These are phyloP conservation scores for Alviniconcha strummeri DNA, from an alignment of 2,888 invertebrate species.

Conservation along the genomic window DNA sequence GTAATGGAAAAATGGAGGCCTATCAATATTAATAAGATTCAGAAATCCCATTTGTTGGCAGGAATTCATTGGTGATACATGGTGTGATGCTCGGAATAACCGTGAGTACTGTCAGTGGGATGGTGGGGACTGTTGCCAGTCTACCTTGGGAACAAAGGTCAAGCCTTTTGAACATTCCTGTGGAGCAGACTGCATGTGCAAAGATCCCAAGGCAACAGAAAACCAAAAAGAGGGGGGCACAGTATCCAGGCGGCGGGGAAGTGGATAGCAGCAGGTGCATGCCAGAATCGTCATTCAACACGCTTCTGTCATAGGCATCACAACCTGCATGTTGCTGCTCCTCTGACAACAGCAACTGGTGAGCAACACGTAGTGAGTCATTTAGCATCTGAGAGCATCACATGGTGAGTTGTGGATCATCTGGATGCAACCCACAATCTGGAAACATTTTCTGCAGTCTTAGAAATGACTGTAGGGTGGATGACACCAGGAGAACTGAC, in stretches of 20 bases:
- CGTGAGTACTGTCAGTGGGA: constrained; percentile 63
- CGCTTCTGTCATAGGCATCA: neutral
- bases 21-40: too few species aligned
- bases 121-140: constrained; percentile 66
- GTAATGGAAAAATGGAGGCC: neutral
- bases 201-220: constrained; percentile 61
- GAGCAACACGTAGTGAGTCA: too few species aligned
- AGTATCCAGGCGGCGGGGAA: neutral
- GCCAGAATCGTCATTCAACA: neutral
- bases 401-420: too few species aligned
- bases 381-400: too few species aligned
- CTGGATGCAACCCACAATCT: too few species aligned
- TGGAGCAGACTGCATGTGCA: constrained; percentile 53
- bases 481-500: too few species aligned
- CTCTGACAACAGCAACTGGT: too few species aligned
- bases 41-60: constrained; percentile 27
- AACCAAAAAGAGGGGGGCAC: constrained; percentile 40
- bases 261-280: neutral
- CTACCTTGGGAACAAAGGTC: constrained; percentile 57
- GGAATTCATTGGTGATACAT: constrained; percentile 58
- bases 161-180: constrained; percentile 51
- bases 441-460: too few species aligned
- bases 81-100: constrained; percentile 65
- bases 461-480: too few species aligned
- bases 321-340: too few species aligned